phyloP scores from a whole-genome alignment of 2,888 invertebrate genomes.

The Apotomis turbidana region DNA sequence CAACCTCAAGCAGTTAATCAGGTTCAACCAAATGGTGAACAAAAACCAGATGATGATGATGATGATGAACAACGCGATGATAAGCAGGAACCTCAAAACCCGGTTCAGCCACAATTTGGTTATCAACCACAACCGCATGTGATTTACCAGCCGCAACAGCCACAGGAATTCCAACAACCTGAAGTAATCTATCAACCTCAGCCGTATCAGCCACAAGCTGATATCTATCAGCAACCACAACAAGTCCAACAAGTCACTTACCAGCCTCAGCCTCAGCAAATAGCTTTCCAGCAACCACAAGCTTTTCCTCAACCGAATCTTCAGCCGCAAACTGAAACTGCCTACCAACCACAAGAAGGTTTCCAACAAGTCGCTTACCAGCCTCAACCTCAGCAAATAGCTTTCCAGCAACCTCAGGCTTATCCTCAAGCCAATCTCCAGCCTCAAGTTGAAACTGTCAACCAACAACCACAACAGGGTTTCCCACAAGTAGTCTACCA shows the following conservation, averaged over 20 bases:
- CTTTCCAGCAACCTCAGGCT: constrained; percentile 16
- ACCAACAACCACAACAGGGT: background rate
- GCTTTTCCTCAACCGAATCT: background rate
- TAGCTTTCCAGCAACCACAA: constrained; percentile 17
- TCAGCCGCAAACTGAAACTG: background rate
- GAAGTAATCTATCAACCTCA: constrained; percentile 26
- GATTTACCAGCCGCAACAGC: constrained; percentile 35
- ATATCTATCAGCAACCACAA: constrained; percentile 36
- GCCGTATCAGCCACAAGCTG: constrained; percentile 22
- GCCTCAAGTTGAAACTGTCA: background rate
- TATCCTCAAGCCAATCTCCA: background rate
- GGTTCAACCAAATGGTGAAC: constrained; percentile 46
- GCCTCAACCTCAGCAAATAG: constrained; percentile 15
- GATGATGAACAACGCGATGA: constrained; percentile 34
- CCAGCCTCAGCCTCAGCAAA: constrained; percentile 3
- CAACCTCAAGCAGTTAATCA: constrained; percentile 53
- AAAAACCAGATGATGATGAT: constrained; percentile 38
- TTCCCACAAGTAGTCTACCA: background rate
- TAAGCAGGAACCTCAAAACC: constrained; percentile 47
- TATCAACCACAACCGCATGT: constrained; percentile 44
- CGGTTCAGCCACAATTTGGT: constrained; percentile 15
- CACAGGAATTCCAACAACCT: constrained; percentile 36
- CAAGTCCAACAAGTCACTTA: constrained; percentile 6
- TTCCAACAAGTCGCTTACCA: background rate
- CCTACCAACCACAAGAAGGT: background rate